Evolutionary conservation across 2,113 vertebrate species (phyloP).

Genomic region (Cavia porcellus): DNA sequence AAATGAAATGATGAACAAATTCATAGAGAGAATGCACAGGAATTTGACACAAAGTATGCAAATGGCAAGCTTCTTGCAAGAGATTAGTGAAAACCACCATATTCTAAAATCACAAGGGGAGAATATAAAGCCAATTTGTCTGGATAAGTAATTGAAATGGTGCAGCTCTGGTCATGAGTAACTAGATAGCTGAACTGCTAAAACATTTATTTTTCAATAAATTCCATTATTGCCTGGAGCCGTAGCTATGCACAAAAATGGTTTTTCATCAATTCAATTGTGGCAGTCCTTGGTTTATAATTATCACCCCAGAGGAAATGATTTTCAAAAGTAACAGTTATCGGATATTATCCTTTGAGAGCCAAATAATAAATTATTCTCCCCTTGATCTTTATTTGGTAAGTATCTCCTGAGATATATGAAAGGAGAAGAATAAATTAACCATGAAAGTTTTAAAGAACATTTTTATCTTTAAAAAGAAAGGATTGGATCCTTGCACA

Average conservation of each 20-base stretch:
- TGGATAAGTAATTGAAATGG: not conserved
- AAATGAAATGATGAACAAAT: not conserved
- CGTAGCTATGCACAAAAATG: constrained; percentile 1
- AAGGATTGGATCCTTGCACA: not conserved
- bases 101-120: constrained; percentile 39
- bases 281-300: constrained; percentile 21
- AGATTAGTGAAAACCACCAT: not conserved
- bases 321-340: constrained; percentile 37
- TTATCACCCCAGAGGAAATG: constrained; percentile 4
- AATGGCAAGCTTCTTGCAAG: constrained; percentile 21
- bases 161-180: not conserved
- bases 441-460: not conserved
- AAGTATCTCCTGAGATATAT: constrained; percentile 3
- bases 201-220: constrained; percentile 33
- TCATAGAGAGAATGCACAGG: not conserved
- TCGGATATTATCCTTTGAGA: constrained; percentile 46
- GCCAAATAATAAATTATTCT: constrained; percentile 36
- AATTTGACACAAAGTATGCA: not conserved
- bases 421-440: constrained; percentile 21
- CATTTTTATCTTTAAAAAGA: not conserved
- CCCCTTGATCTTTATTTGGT: constrained; percentile 18
- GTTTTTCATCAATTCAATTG: not conserved
- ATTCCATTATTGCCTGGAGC: not conserved
- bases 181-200: not conserved
- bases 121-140: not conserved